Base-by-base conservation (phyloP, 2,797 vertebrate genomes). In the Onychomys arenicola region DNA sequence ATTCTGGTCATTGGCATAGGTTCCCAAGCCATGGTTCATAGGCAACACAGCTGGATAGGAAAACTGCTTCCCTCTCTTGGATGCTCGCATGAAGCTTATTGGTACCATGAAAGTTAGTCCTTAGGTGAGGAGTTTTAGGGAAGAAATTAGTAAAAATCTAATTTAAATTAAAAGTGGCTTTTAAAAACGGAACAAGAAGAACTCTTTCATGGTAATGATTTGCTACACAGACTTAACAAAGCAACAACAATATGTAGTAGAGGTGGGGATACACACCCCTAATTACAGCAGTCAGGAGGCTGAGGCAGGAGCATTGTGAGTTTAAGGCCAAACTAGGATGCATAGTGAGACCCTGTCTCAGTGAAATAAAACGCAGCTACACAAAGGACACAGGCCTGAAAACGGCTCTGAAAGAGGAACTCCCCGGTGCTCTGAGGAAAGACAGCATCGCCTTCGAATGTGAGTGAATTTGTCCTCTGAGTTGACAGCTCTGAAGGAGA, bases 391-490 rank as follows among this genome's bases (percentile, higher is more conserved):
- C 4, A 89, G 37, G 16, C 12, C 21, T 85, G 55, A 65, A 93
- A 63, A 61, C 3, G 6, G 23, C 81, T 91, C 37, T 84, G 63
- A 90, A 95, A 89, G 55, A 89, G 77, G 76, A 85, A 6, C 52
- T 75, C 73, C 37, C n/a, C 23, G 65, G 83, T 13, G 13, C 73
- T 88, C 71, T 94, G 59, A 93, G 91, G 25, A 69, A 89, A 85
- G 52, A 16, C 19, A 85, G 29, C 23, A 40, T 83, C 59, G 84
- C 49, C 49, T 55, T 9, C 69, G 57, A 89, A 67, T 71, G 34
- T 11, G 4, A 83, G 7, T 52, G 61, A 89, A 43, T 77, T 23
- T 67, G 77, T 12, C 23, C 57, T 89, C 43, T 19, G 65, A 40
- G 37, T 4, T 91, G 49, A 59, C 71, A 71, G 5, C 2, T 19